A percentile compares a stretch with the other conserved stretches of the same genome.
These are phyloP conservation scores for Drosophila pruinosa DNA, from an alignment of 1,140 invertebrate genomes.

Conservation along the genomic window DNA sequence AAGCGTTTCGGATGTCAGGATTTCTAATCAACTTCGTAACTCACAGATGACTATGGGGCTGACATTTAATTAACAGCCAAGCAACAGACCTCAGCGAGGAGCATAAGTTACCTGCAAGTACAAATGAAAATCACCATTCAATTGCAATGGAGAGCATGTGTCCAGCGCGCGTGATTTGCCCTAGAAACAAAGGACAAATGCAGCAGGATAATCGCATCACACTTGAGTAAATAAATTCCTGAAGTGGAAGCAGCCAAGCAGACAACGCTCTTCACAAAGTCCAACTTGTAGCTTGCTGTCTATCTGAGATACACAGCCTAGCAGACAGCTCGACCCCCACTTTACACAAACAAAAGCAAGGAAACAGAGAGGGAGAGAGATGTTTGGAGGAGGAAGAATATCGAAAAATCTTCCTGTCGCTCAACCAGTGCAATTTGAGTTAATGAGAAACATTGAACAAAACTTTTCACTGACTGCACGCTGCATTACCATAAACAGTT, in stretches of 20 bases:
- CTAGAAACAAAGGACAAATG: constrained; percentile 70
- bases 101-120: constrained; percentile 15
- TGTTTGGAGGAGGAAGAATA: background rate
- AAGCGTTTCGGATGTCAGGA: background rate
- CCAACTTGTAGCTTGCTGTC: constrained; percentile 35
- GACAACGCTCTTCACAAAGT: constrained; percentile 31
- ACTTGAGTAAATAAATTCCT: constrained; percentile 79
- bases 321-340: background rate
- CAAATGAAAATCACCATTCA: background rate
- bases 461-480: constrained; percentile 9
- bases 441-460: constrained; percentile 10
- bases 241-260: constrained; percentile 64
- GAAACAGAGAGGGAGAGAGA: background rate
- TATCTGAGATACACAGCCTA: constrained; percentile 10
- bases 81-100: background rate
- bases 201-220: constrained; percentile 76
- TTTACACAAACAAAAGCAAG: background rate
- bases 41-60: constrained; percentile 50
- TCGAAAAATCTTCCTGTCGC: background rate
- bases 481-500: background rate
- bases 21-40: constrained; percentile 45
- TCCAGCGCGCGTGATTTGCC: constrained; percentile 41
- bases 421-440: constrained; percentile 6
- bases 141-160: constrained; percentile 14
- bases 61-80: constrained; percentile 64